Percentiles rank a stretch among this genome's conserved stretches.
Evolutionary conservation across 2,113 vertebrate species (phyloP).

Genomic region (Hystrix brachyura): DNA sequence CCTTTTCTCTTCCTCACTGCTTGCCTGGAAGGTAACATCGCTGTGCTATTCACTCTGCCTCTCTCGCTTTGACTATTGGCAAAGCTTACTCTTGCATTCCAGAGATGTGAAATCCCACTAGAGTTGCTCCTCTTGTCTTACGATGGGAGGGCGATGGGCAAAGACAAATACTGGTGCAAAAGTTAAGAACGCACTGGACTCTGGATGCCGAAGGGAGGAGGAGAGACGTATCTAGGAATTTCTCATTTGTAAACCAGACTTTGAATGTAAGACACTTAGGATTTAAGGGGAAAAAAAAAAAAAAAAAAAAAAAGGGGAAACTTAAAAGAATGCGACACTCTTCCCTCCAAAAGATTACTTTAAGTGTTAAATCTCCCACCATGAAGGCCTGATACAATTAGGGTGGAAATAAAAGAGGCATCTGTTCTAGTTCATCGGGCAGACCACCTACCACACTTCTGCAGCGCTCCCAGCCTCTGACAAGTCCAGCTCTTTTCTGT

Average conservation of each 20-base stretch:
- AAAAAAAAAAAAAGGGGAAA: too few relatives aligned
- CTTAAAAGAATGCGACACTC: not conserved
- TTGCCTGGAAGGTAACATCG: not conserved
- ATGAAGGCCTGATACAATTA: slow-evolving; percentile 4
- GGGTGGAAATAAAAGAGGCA: slow-evolving; percentile 22
- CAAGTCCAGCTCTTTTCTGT: not conserved
- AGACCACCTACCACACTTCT: slow-evolving; percentile 46
- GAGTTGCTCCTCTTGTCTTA: not conserved
- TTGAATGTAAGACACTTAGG: slow-evolving; percentile 20
- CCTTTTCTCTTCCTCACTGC: not conserved
- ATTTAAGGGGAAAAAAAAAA: not conserved
- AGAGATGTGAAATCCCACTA: not conserved
- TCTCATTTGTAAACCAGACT: slow-evolving; percentile 7
- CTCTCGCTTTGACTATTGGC: not conserved
- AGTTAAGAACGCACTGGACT: not conserved
- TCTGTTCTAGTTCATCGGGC: slow-evolving; percentile 11
- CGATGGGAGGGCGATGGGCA: not conserved
- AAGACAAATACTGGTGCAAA: not conserved
- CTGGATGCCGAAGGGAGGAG: not conserved
- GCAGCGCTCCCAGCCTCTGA: not conserved
- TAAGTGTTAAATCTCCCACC: slow-evolving; percentile 58
- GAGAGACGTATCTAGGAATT: not conserved
- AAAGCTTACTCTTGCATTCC: not conserved
- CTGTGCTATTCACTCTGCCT: too few relatives aligned
- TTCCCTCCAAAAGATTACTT: not conserved